Base-by-base conservation (phyloP, 2,797 vertebrate species). In the Triplophysa yarkandensis region DNA sequence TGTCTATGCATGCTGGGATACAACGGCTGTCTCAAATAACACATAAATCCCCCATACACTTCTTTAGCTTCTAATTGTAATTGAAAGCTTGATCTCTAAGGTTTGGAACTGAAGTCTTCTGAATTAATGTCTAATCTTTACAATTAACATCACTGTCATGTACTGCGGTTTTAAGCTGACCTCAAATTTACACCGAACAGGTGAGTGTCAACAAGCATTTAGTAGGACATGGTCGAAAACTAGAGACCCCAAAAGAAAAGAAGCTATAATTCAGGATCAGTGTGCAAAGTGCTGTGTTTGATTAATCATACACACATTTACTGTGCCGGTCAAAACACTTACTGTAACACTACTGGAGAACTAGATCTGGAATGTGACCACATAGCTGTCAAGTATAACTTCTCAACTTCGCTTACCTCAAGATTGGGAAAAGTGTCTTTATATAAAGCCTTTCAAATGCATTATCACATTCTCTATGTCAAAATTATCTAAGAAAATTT, bases 221-320 rank as follows among this genome's bases (percentile, higher is more conserved):
- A 52, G 28, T 23, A 67, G 41, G 60, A 48, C 50, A 58, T 5
- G 21, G 39, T 2, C 8, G 14, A 57, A 14, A 28, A 66, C 8
- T 23, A 66, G 61, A 57, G 36, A 43, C 6, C 50, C 30, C 13
- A 54, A 41, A 50, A 32, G 19, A 1, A 50, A 65, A 9, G 55
- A 25, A 62, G 1, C 55, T 66, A 28, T 27, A 25, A 80, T 76
- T 71, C 63, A 74, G 55, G 82, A 5, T 64, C 68, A 61, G 63
- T 60, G 44, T 63, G 78, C 66, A 77, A 82, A 85, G 79, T 74
- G 66, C 63, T 78, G 55, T 23, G 55, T 81, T 44, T 77, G 79
- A 82, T 83, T 86, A 81, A 88, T 74, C 84, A 81, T 71, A 78
- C 75, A 81, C 80, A 82, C 72, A 81, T 81, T 86, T 62, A 63